A percentile compares a stretch with the other conserved stretches of the same genome.
These are phyloP conservation scores for Hydraecia micacea DNA, from an alignment of 2,888 invertebrate species.

Conservation along the genomic window DNA sequence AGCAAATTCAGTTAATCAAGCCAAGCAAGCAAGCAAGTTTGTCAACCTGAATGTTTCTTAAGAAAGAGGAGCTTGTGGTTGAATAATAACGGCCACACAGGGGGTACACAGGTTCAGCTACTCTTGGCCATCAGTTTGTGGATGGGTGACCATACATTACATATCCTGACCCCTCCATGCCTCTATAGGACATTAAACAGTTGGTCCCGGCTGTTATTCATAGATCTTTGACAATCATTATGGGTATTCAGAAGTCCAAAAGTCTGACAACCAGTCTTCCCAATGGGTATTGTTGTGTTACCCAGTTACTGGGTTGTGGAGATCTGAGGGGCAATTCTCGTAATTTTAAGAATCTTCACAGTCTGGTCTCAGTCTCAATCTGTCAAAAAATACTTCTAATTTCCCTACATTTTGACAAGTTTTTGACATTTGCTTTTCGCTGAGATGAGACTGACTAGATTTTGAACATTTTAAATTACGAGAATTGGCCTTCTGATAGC, in stretches of 20 bases:
- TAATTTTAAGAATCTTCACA: too few species aligned
- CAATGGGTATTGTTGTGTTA: not conserved
- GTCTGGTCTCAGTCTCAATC: too few species aligned
- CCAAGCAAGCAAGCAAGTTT: too few species aligned
- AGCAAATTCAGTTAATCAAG: not conserved
- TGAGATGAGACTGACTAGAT: too few species aligned
- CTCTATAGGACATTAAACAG: not conserved
- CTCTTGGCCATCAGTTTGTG: not conserved
- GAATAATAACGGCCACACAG: not conserved
- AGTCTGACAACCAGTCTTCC: not conserved
- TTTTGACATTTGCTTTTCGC: too few species aligned
- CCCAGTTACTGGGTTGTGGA: not conserved
- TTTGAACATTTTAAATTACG: too few species aligned
- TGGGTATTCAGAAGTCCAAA: not conserved
- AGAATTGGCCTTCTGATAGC: not conserved
- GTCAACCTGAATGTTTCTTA: not conserved
- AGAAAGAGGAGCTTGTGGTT: not conserved
- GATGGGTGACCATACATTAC: not conserved
- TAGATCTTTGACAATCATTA: not conserved
- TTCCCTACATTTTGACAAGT: too few species aligned
- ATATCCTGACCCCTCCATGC: not conserved
- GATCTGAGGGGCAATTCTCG: not conserved
- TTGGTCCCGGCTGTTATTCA: too few species aligned
- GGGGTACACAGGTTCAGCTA: not conserved
- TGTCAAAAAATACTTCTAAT: too few species aligned